A percentile compares a stretch with the other conserved stretches of the same genome.
Evolutionary conservation across 2,113 vertebrate species (phyloP).

Genomic region (Chrysemys picta): DNA sequence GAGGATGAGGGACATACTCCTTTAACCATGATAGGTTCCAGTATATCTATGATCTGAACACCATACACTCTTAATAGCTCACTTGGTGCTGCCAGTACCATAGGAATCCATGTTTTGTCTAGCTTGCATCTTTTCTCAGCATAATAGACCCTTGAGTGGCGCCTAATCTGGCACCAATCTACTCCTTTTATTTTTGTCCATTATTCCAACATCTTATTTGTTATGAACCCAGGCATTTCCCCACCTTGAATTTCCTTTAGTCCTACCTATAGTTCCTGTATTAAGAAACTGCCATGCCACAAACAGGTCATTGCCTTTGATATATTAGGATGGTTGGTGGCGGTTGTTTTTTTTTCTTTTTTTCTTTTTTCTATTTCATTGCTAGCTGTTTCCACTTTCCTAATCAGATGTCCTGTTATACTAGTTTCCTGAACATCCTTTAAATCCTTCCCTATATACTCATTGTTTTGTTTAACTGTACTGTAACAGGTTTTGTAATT

Average conservation of each 20-base stretch:
- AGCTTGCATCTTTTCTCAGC: neutral
- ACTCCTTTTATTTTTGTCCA: neutral
- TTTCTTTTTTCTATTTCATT: neutral
- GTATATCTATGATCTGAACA: neutral
- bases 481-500: no score
- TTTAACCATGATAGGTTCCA: no score
- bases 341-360: no score
- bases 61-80: neutral
- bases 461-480: neutral
- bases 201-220: neutral
- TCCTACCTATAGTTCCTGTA: neutral
- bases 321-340: neutral
- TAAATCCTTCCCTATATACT: neutral
- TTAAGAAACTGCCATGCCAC: neutral
- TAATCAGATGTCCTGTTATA: neutral
- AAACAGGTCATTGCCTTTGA: neutral
- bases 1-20: no score
- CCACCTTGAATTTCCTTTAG: neutral
- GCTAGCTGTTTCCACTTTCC: neutral
- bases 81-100: neutral
- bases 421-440: neutral
- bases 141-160: neutral
- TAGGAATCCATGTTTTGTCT: neutral
- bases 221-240: neutral
- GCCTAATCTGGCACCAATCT: neutral